A percentile compares a stretch with the other conserved stretches of the same genome.
Conservation (phyloP, 2,797 vertebrate species). For the Bothrops alternatus region DNA sequence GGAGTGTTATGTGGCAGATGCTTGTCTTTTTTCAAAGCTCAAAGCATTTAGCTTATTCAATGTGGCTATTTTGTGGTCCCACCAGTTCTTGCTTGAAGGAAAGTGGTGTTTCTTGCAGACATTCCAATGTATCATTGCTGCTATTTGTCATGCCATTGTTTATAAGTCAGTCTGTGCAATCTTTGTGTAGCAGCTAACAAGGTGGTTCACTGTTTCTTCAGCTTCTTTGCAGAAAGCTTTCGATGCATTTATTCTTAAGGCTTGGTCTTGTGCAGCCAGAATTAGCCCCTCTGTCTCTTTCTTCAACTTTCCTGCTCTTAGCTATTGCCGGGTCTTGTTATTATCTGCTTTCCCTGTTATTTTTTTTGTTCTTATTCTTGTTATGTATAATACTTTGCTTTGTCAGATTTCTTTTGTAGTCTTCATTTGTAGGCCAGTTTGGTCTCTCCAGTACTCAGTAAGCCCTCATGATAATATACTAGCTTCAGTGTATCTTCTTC, state of each 20-base stretch:
- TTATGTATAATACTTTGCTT: not conserved
- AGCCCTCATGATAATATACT: not conserved
- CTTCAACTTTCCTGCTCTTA: not conserved
- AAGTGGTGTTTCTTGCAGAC: not conserved
- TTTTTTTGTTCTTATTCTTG: not conserved
- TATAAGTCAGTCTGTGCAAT: not conserved
- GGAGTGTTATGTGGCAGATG: not conserved
- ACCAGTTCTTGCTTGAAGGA: not conserved
- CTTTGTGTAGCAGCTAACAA: not conserved
- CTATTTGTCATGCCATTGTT: not conserved
- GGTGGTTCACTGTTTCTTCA: not conserved
- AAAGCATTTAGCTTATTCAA: not conserved
- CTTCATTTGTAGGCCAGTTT: not conserved
- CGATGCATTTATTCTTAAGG: not conserved
- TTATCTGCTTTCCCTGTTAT: not conserved
- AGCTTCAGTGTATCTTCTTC: not conserved
- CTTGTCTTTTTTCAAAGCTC: not conserved
- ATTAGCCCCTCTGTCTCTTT: not conserved
- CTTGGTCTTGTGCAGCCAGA: not conserved
- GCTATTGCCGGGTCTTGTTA: not conserved
- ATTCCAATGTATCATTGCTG: not conserved
- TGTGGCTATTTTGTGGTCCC: not conserved
- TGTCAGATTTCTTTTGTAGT: not conserved
- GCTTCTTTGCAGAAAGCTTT: not conserved
- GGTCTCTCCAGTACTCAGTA: not conserved